Conservation (phyloP, 37 sponge, comb jelly and placozoan genomes). For the Oscarella lobularis region DNA sequence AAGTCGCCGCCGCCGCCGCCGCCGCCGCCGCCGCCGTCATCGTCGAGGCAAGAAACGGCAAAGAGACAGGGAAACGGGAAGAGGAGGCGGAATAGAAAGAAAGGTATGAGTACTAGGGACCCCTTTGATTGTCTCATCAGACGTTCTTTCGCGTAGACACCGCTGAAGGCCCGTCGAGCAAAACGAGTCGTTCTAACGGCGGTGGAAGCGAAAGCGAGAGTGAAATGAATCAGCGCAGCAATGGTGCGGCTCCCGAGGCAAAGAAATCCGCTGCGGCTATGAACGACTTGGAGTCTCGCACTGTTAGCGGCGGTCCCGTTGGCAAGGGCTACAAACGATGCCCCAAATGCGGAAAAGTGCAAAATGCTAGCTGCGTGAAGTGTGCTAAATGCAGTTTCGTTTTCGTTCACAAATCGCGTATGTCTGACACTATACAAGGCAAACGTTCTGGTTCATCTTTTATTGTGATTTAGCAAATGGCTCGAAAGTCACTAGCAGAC, state of each 20-base stretch:
- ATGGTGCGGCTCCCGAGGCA: not conserved
- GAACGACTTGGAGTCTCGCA: not conserved
- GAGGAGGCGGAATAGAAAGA: not conserved
- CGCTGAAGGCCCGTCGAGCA: too few species aligned
- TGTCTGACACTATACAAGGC: too few species aligned
- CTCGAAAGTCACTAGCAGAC: too few species aligned
- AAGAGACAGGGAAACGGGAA: not conserved
- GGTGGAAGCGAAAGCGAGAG: not conserved
- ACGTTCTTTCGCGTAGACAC: not conserved
- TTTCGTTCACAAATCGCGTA: too few species aligned
- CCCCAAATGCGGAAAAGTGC: not conserved
- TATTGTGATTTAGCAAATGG: too few species aligned
- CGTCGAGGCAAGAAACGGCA: not conserved
- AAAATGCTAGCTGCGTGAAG: not conserved
- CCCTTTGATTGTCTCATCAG: not conserved
- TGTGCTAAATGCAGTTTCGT: not conserved
- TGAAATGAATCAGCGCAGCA: not conserved
- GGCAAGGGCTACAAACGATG: slow-evolving; percentile 2
- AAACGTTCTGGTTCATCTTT: too few species aligned
- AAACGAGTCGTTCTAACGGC: too few species aligned
- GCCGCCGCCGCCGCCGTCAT: not conserved
- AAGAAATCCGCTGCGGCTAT: not conserved
- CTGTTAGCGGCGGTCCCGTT: not conserved
- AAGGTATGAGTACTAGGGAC: not conserved
- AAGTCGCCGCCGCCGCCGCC: not conserved